These are phyloP conservation scores for Cyanoderma ruficeps DNA, from an alignment of 2,113 vertebrate genomes.

Conservation along the genomic window DNA sequence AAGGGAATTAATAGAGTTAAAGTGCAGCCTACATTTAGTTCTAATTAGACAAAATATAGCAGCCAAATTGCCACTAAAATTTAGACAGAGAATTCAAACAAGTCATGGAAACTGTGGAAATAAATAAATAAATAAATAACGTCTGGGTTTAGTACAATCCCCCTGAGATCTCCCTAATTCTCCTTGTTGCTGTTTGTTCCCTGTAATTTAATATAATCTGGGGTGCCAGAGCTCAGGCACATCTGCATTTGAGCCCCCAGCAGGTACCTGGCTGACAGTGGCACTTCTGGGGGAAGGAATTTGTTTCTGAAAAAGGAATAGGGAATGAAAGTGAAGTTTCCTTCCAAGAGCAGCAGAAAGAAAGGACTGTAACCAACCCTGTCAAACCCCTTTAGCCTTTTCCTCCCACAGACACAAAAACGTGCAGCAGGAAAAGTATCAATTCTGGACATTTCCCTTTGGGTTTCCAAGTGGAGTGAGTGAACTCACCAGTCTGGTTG, in stretches of 20 bases:
- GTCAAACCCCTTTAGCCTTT: background rate
- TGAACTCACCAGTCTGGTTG: background rate
- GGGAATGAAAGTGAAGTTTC: background rate
- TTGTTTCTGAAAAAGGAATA: background rate
- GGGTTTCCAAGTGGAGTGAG: background rate
- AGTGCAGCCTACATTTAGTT: slow-evolving; percentile 2
- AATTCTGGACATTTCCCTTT: background rate
- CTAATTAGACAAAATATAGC: slow-evolving; percentile 41
- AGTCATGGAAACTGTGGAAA: background rate
- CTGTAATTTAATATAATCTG: fast-evolving
- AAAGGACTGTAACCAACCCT: background rate
- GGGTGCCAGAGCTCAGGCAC: background rate
- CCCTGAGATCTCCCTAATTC: background rate
- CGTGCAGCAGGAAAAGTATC: background rate
- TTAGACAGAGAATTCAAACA: background rate
- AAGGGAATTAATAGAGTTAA: slow-evolving; percentile 11
- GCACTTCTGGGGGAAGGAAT: background rate
- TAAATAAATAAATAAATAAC: too few relatives aligned
- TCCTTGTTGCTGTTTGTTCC: background rate
- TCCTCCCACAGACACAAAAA: background rate
- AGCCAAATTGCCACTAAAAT: background rate
- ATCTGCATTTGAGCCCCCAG: background rate
- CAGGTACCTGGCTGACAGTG: background rate
- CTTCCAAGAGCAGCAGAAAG: background rate
- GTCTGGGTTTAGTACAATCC: background rate